Base-by-base conservation (phyloP, 2,113 vertebrate genomes). In the Bubo blakistoni region DNA sequence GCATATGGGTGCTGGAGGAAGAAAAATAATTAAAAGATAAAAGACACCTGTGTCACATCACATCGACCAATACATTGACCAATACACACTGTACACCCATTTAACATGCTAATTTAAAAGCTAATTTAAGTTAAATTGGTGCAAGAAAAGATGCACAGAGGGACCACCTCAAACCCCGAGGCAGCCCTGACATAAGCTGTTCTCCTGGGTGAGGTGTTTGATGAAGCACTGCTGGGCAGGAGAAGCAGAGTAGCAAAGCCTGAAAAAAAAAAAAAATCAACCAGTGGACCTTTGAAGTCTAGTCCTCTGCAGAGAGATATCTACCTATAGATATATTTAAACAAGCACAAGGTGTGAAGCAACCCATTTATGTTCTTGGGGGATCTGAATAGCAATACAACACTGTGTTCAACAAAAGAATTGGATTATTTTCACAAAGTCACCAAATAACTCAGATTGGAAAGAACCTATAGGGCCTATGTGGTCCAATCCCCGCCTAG, bases 1-100 rank as follows among this genome's bases (percentile, higher is more conserved):
- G 99, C 99, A 99, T 99, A 80, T 99, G 99, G 40, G 99, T 99
- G 92, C 99, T 99, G 96, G 10, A 94, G 76, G 59, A 86, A 71
- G 80, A 19, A 82, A 77, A 66, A 38, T 0, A 9, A n/a, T 34
- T 10, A 30, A 47, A 42, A 91, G 32, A 32, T 32, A n/a, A 76
- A 87, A 82, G 11, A 47, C 6, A 25, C 7, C 20, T 32, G 14
- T 7, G 51, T 57, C 19, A 21, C n/a, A 18, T 46, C 16, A 46
- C 44, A 46, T 8, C 8, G 44, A 46, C 44, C 44, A 46, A 46
- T 18, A 18, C 44, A 46, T 8, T 17, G 44, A 46, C 44, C 44
- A 46, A 46, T 46, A 18, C 44, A 46, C 44, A 46, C 15, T 46
- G 44, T 46, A 74, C 32, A 24, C 10, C 30, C 65, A 40, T 32